Percentiles rank a stretch among this genome's conserved stretches.
These are phyloP conservation scores for Zelleria hepariella DNA, from an alignment of 2,888 invertebrate genomes.

Conservation along the genomic window DNA sequence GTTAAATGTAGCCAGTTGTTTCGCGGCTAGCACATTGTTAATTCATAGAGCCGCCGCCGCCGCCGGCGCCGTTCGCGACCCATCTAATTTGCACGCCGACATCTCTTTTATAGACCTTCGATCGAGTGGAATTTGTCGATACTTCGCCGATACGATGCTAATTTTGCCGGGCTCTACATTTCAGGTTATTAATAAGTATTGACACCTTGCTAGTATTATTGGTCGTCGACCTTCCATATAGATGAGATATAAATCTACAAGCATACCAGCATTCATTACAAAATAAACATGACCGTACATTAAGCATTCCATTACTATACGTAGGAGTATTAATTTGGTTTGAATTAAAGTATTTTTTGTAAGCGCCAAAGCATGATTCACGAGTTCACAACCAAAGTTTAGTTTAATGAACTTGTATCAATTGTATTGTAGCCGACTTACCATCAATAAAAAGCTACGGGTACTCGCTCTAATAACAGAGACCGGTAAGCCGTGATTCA, in stretches of 20 bases:
- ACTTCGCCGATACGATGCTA: not conserved
- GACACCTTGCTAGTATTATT: too few species aligned
- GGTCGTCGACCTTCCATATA: too few species aligned
- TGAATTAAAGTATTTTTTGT: too few species aligned
- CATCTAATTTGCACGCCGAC: constrained; percentile 31
- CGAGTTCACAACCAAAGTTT: too few species aligned
- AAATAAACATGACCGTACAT: too few species aligned
- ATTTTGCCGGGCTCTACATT: too few species aligned
- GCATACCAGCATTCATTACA: too few species aligned
- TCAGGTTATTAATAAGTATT: too few species aligned
- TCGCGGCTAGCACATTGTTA: constrained; percentile 38
- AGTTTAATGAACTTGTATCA: not conserved
- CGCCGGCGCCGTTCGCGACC: constrained; percentile 24
- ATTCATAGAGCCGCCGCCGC: constrained; percentile 36
- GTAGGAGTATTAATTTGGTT: too few species aligned
- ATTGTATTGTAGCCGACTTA: not conserved
- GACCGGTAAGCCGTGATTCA: not conserved
- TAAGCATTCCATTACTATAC: too few species aligned
- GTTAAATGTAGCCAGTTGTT: constrained; percentile 51
- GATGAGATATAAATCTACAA: too few species aligned
- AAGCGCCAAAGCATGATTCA: too few species aligned
- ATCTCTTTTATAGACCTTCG: not conserved
- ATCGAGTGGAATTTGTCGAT: not conserved
- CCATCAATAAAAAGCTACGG: not conserved
- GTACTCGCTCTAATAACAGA: not conserved